Base-by-base conservation (phyloP, 2,888 invertebrate genomes). In the Hermodice carunculata region DNA sequence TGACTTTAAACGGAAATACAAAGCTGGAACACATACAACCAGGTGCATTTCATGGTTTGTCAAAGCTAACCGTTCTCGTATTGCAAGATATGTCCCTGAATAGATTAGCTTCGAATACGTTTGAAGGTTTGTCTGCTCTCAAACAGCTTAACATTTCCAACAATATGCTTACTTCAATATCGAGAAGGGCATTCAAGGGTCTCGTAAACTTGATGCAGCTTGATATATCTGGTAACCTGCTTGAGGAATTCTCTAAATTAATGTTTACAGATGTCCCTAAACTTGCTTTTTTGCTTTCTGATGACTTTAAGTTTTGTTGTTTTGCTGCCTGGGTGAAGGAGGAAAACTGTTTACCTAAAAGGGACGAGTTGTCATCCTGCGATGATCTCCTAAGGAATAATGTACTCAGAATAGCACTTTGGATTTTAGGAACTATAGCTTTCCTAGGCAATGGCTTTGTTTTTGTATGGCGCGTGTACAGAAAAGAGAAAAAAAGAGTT, bases 401-500 rank as follows among this genome's bases (percentile, higher is more conserved):
- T n/a, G 43, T 68, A n/a, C 67, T 74, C 3, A 52, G 71, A 34
- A 40, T 68, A 0, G 64, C 73, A 46, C 54, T 77, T 34, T 74
- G 72, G 70, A 43, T 76, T 19, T 63, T 69, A n/a, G 76, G 75
- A 3, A 17, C 65, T 14, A 44, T 69, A 24, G 70, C 76, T 8
- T 24, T 74, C 2, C 14, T 68, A 2, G 77, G 76, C 1, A 77
- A 77, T 56, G 42, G 46, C 6, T 22, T 64, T 19, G 70, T 67
- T 1, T 31, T 77, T 3, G 17, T 74, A 0, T 71, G 66, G 31
- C 49, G 73, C 0, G 4, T 61, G 0, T 64, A 8, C 34, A 81
- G 54, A 73, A 81, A 57, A 64, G 75, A 74, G 22, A 68, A 65
- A 19, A 73, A 79, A 73, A 37, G 79, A 71, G 75, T 80, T 73